phyloP scores from a whole-genome alignment of 2,797 vertebrate genomes.

The Urocyon cinereoargenteus region DNA sequence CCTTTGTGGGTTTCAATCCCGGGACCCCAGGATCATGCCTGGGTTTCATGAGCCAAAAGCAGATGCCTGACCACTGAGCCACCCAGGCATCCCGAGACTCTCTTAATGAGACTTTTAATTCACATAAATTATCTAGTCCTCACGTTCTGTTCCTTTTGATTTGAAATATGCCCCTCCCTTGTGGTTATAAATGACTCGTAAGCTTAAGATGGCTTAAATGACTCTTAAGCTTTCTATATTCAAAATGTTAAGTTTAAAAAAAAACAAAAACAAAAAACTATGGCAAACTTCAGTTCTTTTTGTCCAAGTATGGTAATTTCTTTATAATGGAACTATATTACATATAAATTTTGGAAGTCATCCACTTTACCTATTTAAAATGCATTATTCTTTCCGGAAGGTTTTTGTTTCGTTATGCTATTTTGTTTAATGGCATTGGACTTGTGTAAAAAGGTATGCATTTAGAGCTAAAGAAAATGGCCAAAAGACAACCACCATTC shows the following conservation, averaged over 20 bases:
- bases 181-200: constrained; percentile 36
- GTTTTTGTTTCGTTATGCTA: background rate
- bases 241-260: constrained; percentile 58
- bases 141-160: constrained; percentile 43
- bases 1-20: too few species aligned
- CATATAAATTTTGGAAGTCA: constrained; percentile 30
- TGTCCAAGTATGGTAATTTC: background rate
- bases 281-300: constrained; percentile 34
- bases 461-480: constrained; percentile 43
- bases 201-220: background rate
- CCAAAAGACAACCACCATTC: background rate
- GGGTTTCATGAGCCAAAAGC: too few species aligned
- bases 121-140: background rate
- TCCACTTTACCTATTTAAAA: background rate
- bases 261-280: background rate
- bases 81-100: background rate
- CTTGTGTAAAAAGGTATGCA: background rate
- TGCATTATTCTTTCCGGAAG: background rate
- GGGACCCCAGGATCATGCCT: too few species aligned
- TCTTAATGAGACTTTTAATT: constrained; percentile 51
- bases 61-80: too few species aligned
- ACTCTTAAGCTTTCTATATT: constrained; percentile 3
- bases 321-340: background rate
- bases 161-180: background rate
- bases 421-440: constrained; percentile 28